A percentile compares a stretch with the other conserved stretches of the same genome.
Evolutionary conservation across 1,140 invertebrate genomes (phyloP).

Genomic region (Phocides pigmalion): DNA sequence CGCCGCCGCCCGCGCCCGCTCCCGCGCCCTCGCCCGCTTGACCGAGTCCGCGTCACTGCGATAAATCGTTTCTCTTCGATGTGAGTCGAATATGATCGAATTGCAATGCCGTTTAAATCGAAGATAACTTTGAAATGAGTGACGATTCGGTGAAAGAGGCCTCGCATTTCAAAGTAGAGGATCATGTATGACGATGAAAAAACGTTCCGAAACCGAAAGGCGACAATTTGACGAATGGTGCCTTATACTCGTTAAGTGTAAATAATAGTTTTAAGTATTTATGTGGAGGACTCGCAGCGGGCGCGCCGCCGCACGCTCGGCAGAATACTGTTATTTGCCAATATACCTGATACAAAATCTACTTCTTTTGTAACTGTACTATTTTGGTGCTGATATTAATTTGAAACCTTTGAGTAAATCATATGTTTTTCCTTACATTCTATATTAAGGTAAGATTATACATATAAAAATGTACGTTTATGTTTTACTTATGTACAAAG

Average conservation of each 20-base stretch:
- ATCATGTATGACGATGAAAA: no score
- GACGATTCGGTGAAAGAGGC: no score
- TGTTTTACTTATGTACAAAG: background rate
- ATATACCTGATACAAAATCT: constrained; percentile 13
- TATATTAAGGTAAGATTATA: background rate
- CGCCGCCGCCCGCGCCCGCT: constrained; percentile 48
- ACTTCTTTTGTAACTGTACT: background rate
- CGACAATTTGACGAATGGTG: constrained; percentile 32
- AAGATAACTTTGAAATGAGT: no score
- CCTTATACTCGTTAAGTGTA: constrained; percentile 49
- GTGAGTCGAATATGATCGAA: no score
- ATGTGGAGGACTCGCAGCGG: constrained; percentile 17
- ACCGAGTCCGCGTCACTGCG: constrained; percentile 2
- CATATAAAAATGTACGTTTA: background rate
- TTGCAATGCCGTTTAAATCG: no score
- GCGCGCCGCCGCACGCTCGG: background rate
- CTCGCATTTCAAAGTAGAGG: no score
- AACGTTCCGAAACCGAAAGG: no score
- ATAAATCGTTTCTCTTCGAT: no score
- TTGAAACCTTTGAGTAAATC: background rate
- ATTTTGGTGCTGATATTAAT: background rate
- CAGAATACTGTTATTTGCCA: background rate
- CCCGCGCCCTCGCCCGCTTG: constrained; percentile 34
- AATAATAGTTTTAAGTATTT: constrained; percentile 40
- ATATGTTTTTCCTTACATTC: background rate